Percentiles rank a stretch among this genome's conserved stretches.
These are phyloP conservation scores for Microctenopoma lineatum DNA, from an alignment of 2,797 vertebrate genomes.

Conservation along the genomic window DNA sequence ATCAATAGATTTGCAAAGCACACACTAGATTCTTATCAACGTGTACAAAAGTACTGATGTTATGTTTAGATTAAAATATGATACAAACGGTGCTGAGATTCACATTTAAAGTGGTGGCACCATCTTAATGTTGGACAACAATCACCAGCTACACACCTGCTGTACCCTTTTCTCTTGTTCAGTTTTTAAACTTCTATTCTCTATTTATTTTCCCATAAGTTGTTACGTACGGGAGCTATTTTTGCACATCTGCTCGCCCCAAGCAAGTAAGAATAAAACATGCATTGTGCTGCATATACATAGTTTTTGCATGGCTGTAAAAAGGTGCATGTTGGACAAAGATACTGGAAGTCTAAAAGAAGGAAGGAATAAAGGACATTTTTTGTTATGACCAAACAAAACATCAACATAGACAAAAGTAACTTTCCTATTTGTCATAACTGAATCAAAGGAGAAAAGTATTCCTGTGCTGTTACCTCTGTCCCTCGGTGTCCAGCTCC, in stretches of 20 bases:
- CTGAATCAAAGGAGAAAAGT: background rate
- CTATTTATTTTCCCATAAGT: no score
- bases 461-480: constrained; percentile 75
- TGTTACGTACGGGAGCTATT: background rate
- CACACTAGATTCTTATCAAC: no score
- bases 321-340: background rate
- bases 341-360: background rate
- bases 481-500: constrained; percentile 96
- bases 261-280: background rate
- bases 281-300: background rate
- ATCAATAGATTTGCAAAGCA: no score
- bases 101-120: no score
- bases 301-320: background rate
- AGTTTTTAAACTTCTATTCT: background rate
- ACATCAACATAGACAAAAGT: background rate
- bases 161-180: no score
- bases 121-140: no score
- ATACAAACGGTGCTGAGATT: no score
- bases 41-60: no score
- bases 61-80: no score
- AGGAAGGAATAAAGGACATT: background rate
- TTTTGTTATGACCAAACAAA: background rate
- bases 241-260: background rate
- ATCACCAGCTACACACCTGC: no score
- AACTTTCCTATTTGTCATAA: background rate